Base-by-base conservation (phyloP, 1,140 invertebrate genomes). In the Trichogramma pretiosum region DNA sequence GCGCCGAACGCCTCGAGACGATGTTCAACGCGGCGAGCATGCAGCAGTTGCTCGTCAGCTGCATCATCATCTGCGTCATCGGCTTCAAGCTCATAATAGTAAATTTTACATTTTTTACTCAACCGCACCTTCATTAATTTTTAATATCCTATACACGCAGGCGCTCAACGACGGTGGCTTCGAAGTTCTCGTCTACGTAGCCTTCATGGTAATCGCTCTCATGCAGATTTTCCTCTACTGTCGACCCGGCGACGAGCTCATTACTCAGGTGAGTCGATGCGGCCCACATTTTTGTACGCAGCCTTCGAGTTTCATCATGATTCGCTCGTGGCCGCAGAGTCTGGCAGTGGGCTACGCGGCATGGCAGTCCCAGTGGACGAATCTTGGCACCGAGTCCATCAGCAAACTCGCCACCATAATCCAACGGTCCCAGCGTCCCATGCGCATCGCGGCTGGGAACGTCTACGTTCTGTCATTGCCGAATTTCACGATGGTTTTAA, bases 41-140 rank as follows among this genome's bases (percentile, higher is more conserved):
- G 2, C 43, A 43, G 19, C 53, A 54, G 36, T 34, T 54, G 53
- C 17, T 51, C 1, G 45, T 54, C 26, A 54, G 53, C 41, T 47
- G 48, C 23, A 26, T 51, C 26, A 47, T 51, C 18, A 51, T 54
- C 33, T 54, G 48, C 53, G 9, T 51, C 10, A 51, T 54, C 26
- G 48, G 48, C 22, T 51, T 54, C 28, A 46, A 54, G 16, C 22
- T 54, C 10, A 54, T 54, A 14, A 30, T 51, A 13, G 53, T 54
- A 17, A 51, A 48, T 18, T 19, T 37, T 37, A 5, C 17, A 16
- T 34, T 34, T 5, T 9, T 34, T n/a, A n/a, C n/a, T 2, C 33
- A 5, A 9, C 17, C 33, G 13, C 33, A 13, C 7, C 33, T n/a
- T 1, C 33, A n/a, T 16, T 5, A 34, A 34, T 34, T 30, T 30